Base-by-base conservation (phyloP, 2,888 invertebrate species). In the Ditula angustiorana region DNA sequence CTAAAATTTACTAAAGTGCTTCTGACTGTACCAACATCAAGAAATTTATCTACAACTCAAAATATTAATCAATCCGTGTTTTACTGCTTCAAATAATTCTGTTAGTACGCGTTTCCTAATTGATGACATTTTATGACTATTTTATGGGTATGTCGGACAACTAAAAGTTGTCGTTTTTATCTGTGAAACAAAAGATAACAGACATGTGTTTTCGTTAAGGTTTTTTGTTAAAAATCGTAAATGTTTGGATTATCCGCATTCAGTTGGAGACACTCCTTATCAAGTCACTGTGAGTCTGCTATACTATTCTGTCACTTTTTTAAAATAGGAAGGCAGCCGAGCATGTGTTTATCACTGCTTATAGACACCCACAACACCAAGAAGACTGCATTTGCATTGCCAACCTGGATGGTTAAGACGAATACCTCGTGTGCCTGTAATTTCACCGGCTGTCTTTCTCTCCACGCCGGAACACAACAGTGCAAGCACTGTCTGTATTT, bases 61-160 rank as follows among this genome's bases (percentile, higher is more conserved):
- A 76, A 78, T 73, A 81, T 80, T 76, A 80, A 83, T 85, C 79
- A 83, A 82, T 75, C 79, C 75, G 70, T 72, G 76, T 79, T 74
- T 66, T 69, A 61, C 68, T 71, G 72, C 70, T 72, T 73, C 67
- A 71, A 76, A 75, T 69, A 53, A 69, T 73, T 79, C 80, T 77
- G 78, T 86, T 81, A 85, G 78, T 78, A 70, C 70, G 73, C 64
- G 75, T 77, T 77, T 75, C 79, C 78, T 78, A 76, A 78, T 62
- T 62, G 62, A 33, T 33, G 10, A 10, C 13, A 30, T 30, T 62
- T 62, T 62, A 62, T 49, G 56, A 50, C 11, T 11, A 16, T 50
- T 57, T 62, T 57, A 57, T 26, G 37, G 50, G 3, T 30, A 44
- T 41, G 49, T 41, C 13, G 10, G 26, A 57, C 41, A 56, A 30